Conservation (phyloP, 2,797 vertebrate species). For the Danio albolineatus region DNA sequence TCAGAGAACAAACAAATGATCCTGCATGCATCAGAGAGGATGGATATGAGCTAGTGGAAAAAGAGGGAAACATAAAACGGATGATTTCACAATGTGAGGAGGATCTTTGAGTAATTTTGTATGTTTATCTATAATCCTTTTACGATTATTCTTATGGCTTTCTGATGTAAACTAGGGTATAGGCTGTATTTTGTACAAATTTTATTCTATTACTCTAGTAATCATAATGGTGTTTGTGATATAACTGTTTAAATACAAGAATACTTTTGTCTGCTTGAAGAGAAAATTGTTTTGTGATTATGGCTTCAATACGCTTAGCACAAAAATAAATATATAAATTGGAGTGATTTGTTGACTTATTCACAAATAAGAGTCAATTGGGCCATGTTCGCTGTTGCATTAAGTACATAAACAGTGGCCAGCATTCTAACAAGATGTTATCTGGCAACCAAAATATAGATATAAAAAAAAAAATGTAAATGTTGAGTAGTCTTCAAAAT, state of each 20-base stretch:
- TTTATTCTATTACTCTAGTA: not conserved
- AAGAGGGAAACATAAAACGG: not conserved
- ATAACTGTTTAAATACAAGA: not conserved
- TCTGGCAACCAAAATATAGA: not conserved
- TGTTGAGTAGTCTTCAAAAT: not conserved
- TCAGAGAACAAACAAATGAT: slow-evolving; percentile 39
- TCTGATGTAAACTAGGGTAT: too few relatives aligned
- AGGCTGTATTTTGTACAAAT: not conserved
- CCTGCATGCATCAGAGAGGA: slow-evolving; percentile 7
- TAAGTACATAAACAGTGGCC: not conserved
- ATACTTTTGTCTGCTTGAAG: not conserved
- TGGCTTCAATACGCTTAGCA: not conserved
- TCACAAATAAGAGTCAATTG: not conserved
- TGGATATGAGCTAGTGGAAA: slow-evolving; percentile 2
- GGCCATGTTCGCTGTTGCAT: not conserved
- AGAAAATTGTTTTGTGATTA: not conserved
- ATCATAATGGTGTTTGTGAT: not conserved
- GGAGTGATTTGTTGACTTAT: not conserved
- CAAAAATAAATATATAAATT: too few relatives aligned
- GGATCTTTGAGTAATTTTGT: not conserved
- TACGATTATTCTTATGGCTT: not conserved
- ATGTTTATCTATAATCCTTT: not conserved
- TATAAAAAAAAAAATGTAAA: not conserved
- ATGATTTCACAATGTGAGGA: not conserved
- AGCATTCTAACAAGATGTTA: fast-evolving